Evolutionary conservation across 1,140 invertebrate species (phyloP).

Genomic region (Maniola jurtina): DNA sequence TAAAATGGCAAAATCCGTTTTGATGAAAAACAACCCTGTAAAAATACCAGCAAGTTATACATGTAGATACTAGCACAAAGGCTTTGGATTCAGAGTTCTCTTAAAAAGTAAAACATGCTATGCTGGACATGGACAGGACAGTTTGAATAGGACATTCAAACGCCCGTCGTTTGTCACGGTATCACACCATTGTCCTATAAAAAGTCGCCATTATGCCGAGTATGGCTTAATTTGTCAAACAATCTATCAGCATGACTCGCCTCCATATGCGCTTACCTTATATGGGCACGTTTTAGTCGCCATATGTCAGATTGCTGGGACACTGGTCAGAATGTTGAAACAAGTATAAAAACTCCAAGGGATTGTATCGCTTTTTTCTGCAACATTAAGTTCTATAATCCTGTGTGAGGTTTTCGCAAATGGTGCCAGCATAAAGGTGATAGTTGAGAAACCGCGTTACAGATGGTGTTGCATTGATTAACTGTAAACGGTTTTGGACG

Average conservation of each 20-base stretch:
- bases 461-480: conserved; percentile 64
- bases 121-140: not conserved
- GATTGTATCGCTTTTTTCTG: conserved; percentile 25
- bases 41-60: not conserved
- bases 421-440: conserved; percentile 7
- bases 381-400: conserved; percentile 18
- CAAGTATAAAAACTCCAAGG: conserved; percentile 16
- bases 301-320: conserved; percentile 55
- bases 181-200: conserved; percentile 31
- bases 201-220: conserved; percentile 45
- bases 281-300: conserved; percentile 58
- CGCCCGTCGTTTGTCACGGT: conserved; percentile 27
- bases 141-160: conserved; percentile 14
- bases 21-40: too few species aligned
- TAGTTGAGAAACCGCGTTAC: conserved; percentile 45
- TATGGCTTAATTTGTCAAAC: conserved; percentile 49
- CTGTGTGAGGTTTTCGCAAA: conserved; percentile 20
- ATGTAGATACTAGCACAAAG: not conserved
- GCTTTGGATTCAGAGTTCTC: not conserved
- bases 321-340: conserved; percentile 17
- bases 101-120: not conserved
- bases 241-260: conserved; percentile 45
- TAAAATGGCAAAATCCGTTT: too few species aligned
- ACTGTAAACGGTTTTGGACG: conserved; percentile 53
- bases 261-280: conserved; percentile 57